Evolutionary conservation across 2,888 invertebrate species (phyloP).

Genomic region (Eupeodes latifasciatus): DNA sequence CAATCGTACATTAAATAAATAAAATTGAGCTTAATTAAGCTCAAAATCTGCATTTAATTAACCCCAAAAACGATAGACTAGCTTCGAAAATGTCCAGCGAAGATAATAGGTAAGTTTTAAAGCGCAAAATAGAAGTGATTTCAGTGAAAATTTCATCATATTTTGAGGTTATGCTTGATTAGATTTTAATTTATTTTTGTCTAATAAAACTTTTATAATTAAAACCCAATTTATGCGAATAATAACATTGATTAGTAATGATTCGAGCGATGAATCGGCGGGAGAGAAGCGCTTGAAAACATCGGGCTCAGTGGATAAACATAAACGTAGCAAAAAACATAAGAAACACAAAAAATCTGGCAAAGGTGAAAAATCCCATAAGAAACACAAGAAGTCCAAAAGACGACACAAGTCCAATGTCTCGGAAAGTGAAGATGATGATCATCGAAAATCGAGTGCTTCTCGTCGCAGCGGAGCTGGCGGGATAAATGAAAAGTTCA

Average conservation of each 20-base stretch:
- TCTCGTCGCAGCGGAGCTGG: slow-evolving; percentile 80
- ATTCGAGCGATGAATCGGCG: slow-evolving; percentile 79
- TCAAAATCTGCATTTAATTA: slow-evolving; percentile 9
- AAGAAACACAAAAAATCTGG: slow-evolving; percentile 89
- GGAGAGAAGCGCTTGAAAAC: slow-evolving; percentile 79
- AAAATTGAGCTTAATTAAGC: neutral
- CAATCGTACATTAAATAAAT: neutral
- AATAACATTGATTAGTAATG: slow-evolving; percentile 78
- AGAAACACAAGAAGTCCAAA: slow-evolving; percentile 87
- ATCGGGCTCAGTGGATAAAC: slow-evolving; percentile 83
- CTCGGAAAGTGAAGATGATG: slow-evolving; percentile 78
- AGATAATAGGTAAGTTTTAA: slow-evolving; percentile 61
- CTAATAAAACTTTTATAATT: slow-evolving; percentile 35
- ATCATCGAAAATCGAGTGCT: slow-evolving; percentile 53
- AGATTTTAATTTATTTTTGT: slow-evolving; percentile 33
- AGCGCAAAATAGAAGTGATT: neutral
- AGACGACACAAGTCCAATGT: slow-evolving; percentile 84
- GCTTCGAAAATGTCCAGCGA: slow-evolving; percentile 72
- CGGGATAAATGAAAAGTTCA: slow-evolving; percentile 82
- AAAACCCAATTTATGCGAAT: slow-evolving; percentile 16
- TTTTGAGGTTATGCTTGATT: slow-evolving; percentile 67
- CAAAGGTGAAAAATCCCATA: slow-evolving; percentile 85
- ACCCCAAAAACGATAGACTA: neutral
- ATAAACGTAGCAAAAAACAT: slow-evolving; percentile 86
- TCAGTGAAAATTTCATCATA: neutral